Conservation (phyloP, 2,113 vertebrate genomes). For the rabbit (Oryctolagus cuniculus) region mOryCun1.1 NC_091435.1:129007001-129007500, state of each 20-base stretch:
- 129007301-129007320: slow-evolving; percentile 4
- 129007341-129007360: slow-evolving; percentile 33
- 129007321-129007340: neutral
- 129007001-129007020: too few species aligned
- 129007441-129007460: neutral
- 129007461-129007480: neutral
- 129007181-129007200: neutral
- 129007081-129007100: too few species aligned
- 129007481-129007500: neutral
- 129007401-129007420: neutral
- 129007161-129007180: neutral
- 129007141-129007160: neutral
- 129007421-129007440: neutral
- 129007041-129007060: too few species aligned
- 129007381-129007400: neutral
- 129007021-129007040: too few species aligned
- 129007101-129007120: neutral
- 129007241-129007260: slow-evolving; percentile 43
- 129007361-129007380: neutral
- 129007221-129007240: slow-evolving; percentile 34
- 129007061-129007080: too few species aligned
- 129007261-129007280: slow-evolving; percentile 28
- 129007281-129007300: neutral
- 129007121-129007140: slow-evolving; percentile 28
- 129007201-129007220: slow-evolving; percentile 45